These are phyloP conservation scores for Xenus cinereus DNA, from an alignment of 2,113 vertebrate genomes.

Conservation along the genomic window DNA sequence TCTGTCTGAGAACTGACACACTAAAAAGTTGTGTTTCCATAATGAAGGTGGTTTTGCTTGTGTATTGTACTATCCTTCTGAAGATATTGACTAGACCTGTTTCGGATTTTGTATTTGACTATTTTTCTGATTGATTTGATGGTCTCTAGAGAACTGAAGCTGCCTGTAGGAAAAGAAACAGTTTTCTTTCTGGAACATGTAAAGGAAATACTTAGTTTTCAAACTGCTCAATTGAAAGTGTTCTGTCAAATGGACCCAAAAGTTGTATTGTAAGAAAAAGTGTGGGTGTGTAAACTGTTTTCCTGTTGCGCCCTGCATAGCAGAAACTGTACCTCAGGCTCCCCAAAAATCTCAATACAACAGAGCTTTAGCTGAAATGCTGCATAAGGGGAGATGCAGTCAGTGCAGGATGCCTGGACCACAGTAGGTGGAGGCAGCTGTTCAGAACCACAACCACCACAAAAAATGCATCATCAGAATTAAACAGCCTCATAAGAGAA, in stretches of 20 bases:
- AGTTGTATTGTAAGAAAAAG: neutral
- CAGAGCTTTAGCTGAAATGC: neutral
- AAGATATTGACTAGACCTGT: neutral
- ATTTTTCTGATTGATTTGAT: neutral
- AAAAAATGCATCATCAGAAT: neutral
- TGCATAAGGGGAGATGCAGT: neutral
- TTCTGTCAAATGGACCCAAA: neutral
- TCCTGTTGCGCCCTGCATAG: rapidly evolving
- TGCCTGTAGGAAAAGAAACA: neutral
- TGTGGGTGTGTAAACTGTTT: neutral
- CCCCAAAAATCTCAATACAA: neutral
- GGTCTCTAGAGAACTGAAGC: neutral
- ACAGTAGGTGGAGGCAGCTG: neutral
- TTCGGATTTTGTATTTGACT: neutral
- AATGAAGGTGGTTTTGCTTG: neutral
- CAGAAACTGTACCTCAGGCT: neutral
- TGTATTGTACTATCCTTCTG: neutral
- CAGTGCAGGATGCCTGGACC: neutral
- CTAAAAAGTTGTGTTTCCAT: neutral
- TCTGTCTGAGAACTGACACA: neutral
- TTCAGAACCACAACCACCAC: neutral
- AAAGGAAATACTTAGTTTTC: neutral
- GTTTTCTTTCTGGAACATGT: neutral
- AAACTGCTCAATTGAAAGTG: neutral
- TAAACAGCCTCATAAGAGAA: neutral